These are phyloP conservation scores for Creontiades dilutus DNA, from an alignment of 2,888 invertebrate genomes.

Conservation along the genomic window DNA sequence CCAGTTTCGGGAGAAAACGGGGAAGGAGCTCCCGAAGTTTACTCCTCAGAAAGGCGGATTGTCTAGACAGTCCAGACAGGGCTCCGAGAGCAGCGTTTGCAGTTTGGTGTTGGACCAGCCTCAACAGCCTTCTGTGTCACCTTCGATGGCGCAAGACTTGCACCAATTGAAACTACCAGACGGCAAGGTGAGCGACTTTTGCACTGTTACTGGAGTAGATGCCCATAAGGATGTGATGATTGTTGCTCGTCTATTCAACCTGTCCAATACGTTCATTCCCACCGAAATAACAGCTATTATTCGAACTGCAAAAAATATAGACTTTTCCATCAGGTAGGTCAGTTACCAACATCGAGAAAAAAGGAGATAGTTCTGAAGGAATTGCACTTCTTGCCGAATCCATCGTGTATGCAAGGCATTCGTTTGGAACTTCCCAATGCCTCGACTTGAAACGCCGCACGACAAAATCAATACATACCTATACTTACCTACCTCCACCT, in stretches of 20 bases:
- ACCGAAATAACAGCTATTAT: no score
- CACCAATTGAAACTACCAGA: slow-evolving; percentile 78
- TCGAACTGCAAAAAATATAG: no score
- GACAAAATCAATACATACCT: not conserved
- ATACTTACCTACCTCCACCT: not conserved
- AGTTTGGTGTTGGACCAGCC: slow-evolving; percentile 78
- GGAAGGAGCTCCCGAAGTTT: slow-evolving; percentile 85
- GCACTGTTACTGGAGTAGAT: not conserved
- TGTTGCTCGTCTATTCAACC: no score
- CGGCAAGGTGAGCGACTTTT: slow-evolving; percentile 77
- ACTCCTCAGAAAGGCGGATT: slow-evolving; percentile 81
- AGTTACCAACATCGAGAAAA: no score
- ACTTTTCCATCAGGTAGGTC: no score
- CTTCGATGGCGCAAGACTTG: slow-evolving; percentile 65
- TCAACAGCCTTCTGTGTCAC: slow-evolving; percentile 72
- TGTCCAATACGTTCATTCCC: no score
- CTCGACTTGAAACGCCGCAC: not conserved
- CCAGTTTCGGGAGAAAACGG: slow-evolving; percentile 93
- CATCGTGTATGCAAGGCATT: no score
- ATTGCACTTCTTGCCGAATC: no score
- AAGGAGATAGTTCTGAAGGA: no score
- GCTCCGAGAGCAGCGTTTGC: slow-evolving; percentile 79
- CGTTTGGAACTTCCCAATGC: not conserved
- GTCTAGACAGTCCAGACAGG: slow-evolving; percentile 79
- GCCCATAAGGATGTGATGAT: no score